phyloP scores from a whole-genome alignment of 2,797 vertebrate species.

The Muscicapa striata region DNA sequence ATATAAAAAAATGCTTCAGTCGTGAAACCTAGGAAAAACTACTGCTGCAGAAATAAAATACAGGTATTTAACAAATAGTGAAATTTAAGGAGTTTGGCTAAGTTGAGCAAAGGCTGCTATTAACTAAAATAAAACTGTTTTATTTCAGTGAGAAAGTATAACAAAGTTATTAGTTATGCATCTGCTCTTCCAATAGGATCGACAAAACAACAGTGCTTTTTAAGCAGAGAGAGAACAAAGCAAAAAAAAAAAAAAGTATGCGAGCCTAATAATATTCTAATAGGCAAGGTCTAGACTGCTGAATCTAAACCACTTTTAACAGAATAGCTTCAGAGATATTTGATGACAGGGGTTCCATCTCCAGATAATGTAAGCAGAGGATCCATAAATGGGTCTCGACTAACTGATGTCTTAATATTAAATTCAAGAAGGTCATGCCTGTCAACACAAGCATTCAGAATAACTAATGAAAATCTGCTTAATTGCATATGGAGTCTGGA shows the following conservation, averaged over 20 bases:
- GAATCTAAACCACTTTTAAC: neutral
- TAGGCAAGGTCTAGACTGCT: neutral
- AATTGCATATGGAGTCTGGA: neutral
- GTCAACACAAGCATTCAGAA: slow-evolving; percentile 17
- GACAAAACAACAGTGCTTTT: neutral
- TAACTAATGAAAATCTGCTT: slow-evolving; percentile 42
- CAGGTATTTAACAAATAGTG: neutral
- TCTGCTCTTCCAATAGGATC: neutral
- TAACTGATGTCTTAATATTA: slow-evolving; percentile 42
- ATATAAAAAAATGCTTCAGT: neutral
- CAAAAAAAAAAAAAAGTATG: neutral
- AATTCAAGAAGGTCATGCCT: slow-evolving; percentile 35
- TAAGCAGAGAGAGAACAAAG: neutral
- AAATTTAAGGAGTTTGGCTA: neutral
- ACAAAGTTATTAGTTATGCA: neutral
- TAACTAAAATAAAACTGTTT: neutral
- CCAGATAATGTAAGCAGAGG: neutral
- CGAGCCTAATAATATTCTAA: neutral
- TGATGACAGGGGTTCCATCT: neutral
- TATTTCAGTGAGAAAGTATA: neutral
- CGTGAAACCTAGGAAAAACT: neutral
- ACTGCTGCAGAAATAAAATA: neutral
- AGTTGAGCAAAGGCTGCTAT: neutral
- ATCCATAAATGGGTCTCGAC: neutral
- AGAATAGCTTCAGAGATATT: neutral